phyloP scores from a whole-genome alignment of 2,888 invertebrate genomes.

The Lithophane socia region DNA sequence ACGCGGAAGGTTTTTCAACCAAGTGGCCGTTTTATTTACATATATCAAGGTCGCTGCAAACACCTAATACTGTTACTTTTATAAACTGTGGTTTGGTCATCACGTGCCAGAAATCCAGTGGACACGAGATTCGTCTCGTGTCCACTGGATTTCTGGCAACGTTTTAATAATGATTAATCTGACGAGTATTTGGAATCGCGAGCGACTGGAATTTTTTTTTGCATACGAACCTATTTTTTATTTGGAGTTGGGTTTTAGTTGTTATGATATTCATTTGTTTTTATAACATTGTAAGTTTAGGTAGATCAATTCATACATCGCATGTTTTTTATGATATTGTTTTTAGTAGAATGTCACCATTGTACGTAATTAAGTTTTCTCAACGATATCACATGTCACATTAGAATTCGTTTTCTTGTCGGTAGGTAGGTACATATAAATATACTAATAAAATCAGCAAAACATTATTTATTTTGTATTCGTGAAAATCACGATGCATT shows the following conservation, averaged over 20 bases:
- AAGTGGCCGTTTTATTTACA: no score
- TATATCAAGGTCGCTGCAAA: no score
- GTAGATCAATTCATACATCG: no score
- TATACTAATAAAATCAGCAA: not conserved
- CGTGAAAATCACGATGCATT: not conserved
- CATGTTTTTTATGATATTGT: no score
- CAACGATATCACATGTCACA: not conserved
- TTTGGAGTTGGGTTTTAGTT: not conserved
- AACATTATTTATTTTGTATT: not conserved
- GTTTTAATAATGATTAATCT: constrained; percentile 7
- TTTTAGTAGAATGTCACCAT: not conserved
- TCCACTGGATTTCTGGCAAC: constrained; percentile 45
- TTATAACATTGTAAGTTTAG: not conserved
- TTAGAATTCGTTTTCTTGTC: not conserved
- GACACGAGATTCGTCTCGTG: constrained; percentile 52
- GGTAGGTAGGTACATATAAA: no score
- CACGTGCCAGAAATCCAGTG: constrained; percentile 50
- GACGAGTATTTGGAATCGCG: constrained; percentile 7
- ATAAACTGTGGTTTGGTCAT: constrained; percentile 29
- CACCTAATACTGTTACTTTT: no score
- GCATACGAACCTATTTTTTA: no score
- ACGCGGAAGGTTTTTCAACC: no score
- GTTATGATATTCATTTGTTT: not conserved
- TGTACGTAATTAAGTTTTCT: constrained; percentile 21
- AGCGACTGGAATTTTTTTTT: not conserved